Evolutionary conservation across 2,113 vertebrate species (phyloP).

Genomic region (Coptodon bakossiorum): DNA sequence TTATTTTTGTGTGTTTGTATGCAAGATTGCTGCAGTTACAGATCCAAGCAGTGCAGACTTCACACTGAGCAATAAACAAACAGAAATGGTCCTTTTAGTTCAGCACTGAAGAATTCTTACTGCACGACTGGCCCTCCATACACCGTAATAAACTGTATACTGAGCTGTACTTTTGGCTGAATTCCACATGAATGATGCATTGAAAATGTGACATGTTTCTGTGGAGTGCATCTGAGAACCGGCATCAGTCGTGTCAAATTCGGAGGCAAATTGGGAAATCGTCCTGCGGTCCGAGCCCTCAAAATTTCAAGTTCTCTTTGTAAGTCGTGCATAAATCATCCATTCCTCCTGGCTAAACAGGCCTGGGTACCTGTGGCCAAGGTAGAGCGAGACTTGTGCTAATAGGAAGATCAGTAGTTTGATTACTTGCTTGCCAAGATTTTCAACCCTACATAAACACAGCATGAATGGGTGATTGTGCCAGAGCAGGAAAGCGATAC

Average conservation of each 20-base stretch:
- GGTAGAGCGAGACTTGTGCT: neutral
- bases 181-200: neutral
- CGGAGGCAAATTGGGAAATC: fast-evolving
- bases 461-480: neutral
- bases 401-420: neutral
- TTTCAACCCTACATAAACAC: neutral
- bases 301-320: neutral
- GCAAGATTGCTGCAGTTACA: neutral
- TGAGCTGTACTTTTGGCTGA: fast-evolving
- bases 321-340: neutral
- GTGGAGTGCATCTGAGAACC: neutral
- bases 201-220: fast-evolving
- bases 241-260: neutral
- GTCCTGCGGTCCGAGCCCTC: neutral
- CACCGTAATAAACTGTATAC: neutral
- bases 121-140: neutral
- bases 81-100: neutral
- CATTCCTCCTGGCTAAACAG: neutral
- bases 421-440: neutral
- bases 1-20: neutral
- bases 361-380: neutral
- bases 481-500: neutral
- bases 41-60: neutral
- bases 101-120: neutral
- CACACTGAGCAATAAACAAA: neutral